Conservation (phyloP, 30 jellyfish, hydroid and myxozoan species). For the Clytia hemisphaerica region DNA sequence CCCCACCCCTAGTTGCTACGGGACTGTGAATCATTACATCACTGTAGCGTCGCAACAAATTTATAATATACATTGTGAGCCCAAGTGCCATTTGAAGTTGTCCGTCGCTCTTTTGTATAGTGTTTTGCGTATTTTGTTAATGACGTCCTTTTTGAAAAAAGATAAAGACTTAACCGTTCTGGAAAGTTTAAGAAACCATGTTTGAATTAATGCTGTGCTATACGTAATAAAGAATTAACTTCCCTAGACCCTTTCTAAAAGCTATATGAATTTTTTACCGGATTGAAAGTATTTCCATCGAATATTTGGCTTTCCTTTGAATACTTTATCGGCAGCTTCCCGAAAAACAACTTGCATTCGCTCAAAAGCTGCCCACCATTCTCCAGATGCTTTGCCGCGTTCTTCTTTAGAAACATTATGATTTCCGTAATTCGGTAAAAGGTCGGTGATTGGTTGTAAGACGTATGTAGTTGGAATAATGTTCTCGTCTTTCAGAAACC, state of each 20-base stretch:
- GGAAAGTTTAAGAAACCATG: too few species aligned
- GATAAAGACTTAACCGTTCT: too few species aligned
- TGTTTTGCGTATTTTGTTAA: too few species aligned
- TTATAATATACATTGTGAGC: too few species aligned
- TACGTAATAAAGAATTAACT: not conserved
- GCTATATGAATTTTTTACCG: constrained; percentile 27
- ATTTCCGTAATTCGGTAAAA: constrained; percentile 63
- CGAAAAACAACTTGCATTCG: constrained; percentile 57
- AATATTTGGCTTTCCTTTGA: constrained; percentile 2
- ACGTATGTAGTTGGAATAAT: constrained; percentile 59
- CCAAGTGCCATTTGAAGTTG: too few species aligned
- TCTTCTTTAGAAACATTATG: constrained; percentile 50
- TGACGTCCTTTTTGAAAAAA: too few species aligned
- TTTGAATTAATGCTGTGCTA: not conserved
- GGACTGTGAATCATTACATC: too few species aligned
- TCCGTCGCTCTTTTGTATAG: too few species aligned
- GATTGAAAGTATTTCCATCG: constrained; percentile 57
- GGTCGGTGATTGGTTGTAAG: constrained; percentile 56
- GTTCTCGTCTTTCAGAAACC: constrained; percentile 70
- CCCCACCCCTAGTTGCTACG: too few species aligned
- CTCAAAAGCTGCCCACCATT: constrained; percentile 88
- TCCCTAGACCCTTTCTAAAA: not conserved
- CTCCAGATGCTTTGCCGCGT: constrained; percentile 54
- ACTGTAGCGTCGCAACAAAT: too few species aligned
- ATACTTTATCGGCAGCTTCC: constrained; percentile 46